Evolutionary conservation across 1,140 invertebrate species (phyloP).

Genomic region (Drosophila fuyamai): DNA sequence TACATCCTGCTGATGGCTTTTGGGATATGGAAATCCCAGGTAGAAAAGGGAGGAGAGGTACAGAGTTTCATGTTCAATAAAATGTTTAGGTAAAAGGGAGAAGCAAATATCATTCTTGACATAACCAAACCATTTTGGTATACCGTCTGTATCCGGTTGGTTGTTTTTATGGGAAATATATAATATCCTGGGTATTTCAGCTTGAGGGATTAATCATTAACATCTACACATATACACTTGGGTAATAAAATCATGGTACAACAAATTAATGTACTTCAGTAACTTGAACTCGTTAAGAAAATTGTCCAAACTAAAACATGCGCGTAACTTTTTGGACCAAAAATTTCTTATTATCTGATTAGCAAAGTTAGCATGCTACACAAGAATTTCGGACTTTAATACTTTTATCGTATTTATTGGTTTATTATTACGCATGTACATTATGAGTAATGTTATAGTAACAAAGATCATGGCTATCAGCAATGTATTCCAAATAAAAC

Average conservation of each 20-base stretch:
- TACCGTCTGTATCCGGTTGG: constrained; percentile 1
- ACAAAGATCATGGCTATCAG: too few relatives aligned
- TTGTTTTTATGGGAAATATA: not conserved
- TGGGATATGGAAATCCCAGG: constrained; percentile 33
- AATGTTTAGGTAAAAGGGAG: not conserved
- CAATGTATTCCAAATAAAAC: not conserved
- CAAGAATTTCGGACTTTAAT: too few relatives aligned
- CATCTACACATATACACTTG: not conserved
- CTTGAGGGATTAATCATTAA: constrained; percentile 4
- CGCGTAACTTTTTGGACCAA: not conserved
- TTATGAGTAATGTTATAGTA: too few relatives aligned
- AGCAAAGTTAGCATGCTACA: not conserved
- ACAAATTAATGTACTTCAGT: constrained; percentile 1
- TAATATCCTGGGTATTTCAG: not conserved
- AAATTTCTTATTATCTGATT: constrained; percentile 12
- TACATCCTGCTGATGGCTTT: constrained; percentile 43
- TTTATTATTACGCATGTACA: too few relatives aligned
- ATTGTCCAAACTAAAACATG: constrained; percentile 5
- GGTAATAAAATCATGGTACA: constrained; percentile 2
- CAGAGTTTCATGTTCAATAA: constrained; percentile 3
- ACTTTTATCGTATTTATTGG: too few relatives aligned
- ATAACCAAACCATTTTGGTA: not conserved
- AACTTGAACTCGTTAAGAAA: constrained; percentile 17
- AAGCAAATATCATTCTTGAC: constrained; percentile 10
- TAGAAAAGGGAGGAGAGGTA: not conserved